Evolutionary conservation across 2,113 vertebrate genomes (phyloP).

Genomic region (Aramus guarauna): DNA sequence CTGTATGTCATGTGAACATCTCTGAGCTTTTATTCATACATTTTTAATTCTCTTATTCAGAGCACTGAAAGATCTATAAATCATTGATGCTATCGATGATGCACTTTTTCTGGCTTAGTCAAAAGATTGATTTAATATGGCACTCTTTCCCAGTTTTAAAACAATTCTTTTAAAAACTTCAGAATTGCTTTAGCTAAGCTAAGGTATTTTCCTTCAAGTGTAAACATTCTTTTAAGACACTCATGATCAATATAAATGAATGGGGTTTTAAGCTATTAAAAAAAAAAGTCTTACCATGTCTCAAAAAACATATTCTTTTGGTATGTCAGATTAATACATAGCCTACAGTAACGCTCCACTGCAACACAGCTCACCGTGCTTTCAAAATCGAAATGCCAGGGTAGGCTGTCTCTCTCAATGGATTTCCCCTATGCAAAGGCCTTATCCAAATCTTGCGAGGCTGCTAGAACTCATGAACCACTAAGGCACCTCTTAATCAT

Average conservation of each 20-base stretch:
- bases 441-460: constrained; percentile 28
- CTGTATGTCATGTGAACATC: neutral
- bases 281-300: neutral
- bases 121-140: neutral
- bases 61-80: neutral
- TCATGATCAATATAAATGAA: neutral
- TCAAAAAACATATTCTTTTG: neutral
- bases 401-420: neutral
- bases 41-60: neutral
- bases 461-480: constrained; percentile 49
- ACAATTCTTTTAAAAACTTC: neutral
- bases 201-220: neutral
- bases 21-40: neutral
- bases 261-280: neutral
- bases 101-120: neutral
- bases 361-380: neutral
- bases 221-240: neutral
- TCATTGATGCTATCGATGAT: neutral
- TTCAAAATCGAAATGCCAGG: constrained; percentile 25
- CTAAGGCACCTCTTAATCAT: constrained; percentile 52
- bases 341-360: neutral
- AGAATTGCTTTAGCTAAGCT: neutral
- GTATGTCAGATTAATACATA: neutral
- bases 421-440: constrained; percentile 21
- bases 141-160: neutral